Evolutionary conservation across 2,888 invertebrate genomes (phyloP).

Genomic region (Lissonota sp.): DNA sequence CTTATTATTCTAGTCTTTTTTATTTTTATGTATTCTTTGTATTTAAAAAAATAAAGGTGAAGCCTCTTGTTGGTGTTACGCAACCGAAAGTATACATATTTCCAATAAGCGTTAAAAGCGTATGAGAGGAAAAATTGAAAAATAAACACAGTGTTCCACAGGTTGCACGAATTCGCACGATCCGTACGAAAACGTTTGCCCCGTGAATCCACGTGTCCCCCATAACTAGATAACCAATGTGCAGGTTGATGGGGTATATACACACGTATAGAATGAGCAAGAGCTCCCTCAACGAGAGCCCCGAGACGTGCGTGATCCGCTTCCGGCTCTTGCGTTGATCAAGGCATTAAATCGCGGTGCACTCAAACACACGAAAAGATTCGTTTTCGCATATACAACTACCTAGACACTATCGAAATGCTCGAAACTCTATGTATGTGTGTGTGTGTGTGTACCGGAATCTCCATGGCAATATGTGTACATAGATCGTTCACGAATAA

Average conservation of each 20-base stretch:
- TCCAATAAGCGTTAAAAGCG: background rate
- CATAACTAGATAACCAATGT: conserved; percentile 7
- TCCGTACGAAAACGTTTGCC: conserved; percentile 32
- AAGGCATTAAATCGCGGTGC: conserved; percentile 55
- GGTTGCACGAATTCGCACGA: conserved; percentile 58
- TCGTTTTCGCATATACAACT: conserved; percentile 35
- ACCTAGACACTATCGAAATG: conserved; percentile 4
- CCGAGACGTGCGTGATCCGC: conserved; percentile 66
- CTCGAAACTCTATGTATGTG: conserved; percentile 31
- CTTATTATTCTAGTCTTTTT: too few relatives aligned
- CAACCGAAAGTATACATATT: too few relatives aligned
- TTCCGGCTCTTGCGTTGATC: conserved; percentile 56
- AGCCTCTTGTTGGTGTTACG: too few relatives aligned
- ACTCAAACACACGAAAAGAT: conserved; percentile 25
- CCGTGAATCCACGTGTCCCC: conserved; percentile 2
- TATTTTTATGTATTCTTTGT: too few relatives aligned
- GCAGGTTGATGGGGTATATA: conserved; percentile 30
- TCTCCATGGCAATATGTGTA: conserved; percentile 17
- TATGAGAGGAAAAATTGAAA: background rate
- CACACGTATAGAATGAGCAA: conserved; percentile 29
- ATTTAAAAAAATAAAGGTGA: too few relatives aligned
- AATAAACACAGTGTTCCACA: conserved; percentile 9
- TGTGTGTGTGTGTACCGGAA: conserved; percentile 42
- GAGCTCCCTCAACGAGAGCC: conserved; percentile 57
- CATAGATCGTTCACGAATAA: background rate